Evolutionary conservation across 2,113 vertebrate species (phyloP).

Genomic region (Phycodurus eques): DNA sequence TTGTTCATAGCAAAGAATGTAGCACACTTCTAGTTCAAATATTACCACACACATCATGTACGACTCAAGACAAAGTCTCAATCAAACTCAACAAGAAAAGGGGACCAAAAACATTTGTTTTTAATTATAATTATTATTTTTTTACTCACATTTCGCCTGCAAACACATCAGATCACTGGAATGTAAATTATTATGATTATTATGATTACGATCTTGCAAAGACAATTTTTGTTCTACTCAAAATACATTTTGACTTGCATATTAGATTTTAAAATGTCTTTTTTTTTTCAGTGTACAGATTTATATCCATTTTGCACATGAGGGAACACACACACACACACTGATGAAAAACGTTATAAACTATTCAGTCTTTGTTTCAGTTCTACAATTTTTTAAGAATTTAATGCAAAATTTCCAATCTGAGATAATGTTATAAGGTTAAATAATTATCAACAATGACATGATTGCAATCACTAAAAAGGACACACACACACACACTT

Average conservation of each 20-base stretch:
- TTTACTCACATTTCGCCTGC: too few relatives aligned
- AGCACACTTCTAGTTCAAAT: neutral
- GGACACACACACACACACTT: constrained; percentile 1
- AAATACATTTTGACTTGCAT: too few relatives aligned
- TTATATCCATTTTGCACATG: neutral
- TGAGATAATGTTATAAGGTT: neutral
- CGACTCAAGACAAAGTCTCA: too few relatives aligned
- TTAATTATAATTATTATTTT: too few relatives aligned
- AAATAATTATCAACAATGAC: neutral
- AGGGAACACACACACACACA: neutral
- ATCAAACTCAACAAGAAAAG: too few relatives aligned
- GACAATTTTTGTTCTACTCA: too few relatives aligned
- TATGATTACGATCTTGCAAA: too few relatives aligned
- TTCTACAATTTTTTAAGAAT: neutral
- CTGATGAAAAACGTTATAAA: neutral
- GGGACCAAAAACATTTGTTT: too few relatives aligned
- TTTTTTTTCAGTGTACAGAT: neutral
- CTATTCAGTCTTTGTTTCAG: neutral
- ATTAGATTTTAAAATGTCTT: too few relatives aligned
- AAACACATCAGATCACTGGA: too few relatives aligned
- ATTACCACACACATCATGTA: neutral
- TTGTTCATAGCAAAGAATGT: neutral
- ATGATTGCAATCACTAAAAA: neutral
- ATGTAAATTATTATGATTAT: too few relatives aligned
- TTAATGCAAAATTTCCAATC: neutral